phyloP scores from a whole-genome alignment of 2,113 vertebrate genomes.

The Corythornis cristatus region DNA sequence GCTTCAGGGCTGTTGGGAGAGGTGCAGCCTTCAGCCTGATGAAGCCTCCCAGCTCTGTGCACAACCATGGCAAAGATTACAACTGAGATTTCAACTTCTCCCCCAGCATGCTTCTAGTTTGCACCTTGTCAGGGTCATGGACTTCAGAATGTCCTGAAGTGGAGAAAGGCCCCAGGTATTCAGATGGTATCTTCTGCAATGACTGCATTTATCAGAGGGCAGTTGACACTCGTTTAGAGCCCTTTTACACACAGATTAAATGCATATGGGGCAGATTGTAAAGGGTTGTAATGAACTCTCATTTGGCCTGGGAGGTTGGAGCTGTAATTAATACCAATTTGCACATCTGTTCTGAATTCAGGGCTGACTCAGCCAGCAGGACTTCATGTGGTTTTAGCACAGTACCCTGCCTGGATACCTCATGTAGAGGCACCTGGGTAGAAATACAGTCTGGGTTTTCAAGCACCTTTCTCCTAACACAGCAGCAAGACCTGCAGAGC shows the following conservation, averaged over 20 bases:
- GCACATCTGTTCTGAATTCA: neutral
- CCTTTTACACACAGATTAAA: neutral
- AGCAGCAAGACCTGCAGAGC: neutral
- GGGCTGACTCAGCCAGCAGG: neutral
- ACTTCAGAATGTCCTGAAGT: neutral
- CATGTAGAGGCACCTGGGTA: neutral
- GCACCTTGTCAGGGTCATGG: neutral
- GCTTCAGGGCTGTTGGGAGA: neutral
- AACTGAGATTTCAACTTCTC: neutral
- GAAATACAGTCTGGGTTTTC: neutral
- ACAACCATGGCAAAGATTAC: rapidly evolving
- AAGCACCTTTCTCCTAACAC: neutral
- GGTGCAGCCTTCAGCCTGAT: neutral
- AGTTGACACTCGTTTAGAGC: neutral
- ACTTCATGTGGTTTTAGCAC: neutral
- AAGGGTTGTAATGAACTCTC: neutral
- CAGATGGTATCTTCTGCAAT: neutral
- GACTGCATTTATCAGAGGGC: neutral
- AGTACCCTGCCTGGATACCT: neutral
- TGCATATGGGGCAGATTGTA: neutral
- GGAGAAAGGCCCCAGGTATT: neutral
- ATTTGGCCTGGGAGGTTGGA: neutral
- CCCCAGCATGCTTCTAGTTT: neutral
- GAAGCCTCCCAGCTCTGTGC: neutral
- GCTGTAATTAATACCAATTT: neutral